Base-by-base conservation (phyloP, 2,113 vertebrate species). In the Equus przewalskii region DNA sequence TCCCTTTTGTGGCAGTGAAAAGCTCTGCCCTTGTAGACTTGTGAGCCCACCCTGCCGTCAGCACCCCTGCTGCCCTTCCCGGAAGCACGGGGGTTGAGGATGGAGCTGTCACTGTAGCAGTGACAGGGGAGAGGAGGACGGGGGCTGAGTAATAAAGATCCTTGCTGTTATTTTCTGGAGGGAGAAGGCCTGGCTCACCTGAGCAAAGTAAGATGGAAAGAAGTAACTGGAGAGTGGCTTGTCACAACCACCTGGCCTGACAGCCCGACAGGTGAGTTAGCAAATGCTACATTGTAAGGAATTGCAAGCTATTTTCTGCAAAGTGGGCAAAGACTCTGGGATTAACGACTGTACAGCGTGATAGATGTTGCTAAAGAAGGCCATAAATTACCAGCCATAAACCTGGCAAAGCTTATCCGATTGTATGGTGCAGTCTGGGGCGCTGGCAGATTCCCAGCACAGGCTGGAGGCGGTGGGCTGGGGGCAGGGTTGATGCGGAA, bases 281-380 rank as follows among this genome's bases (percentile, higher is more conserved):
- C 97, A 97, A 93, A 96, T 60, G 89, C 94, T 96, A 94, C 84
- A 89, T 60, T 89, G 94, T 96, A 97, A 97, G 94, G 93, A 98
- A 98, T 89, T 95, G 95, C 88, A 94, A 98, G 86, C 95, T 96
- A 96, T 98, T 98, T 98, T 98, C 97, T 98, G 96, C 97, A 97
- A 98, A 98, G 97, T 98, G 98, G 96, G 98, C 97, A 97, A 98
- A 98, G 96, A 96, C 96, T 95, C 94, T 58, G 96, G 95, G 94
- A 98, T 97, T 98, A 98, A 96, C 56, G 89, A 94, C 92, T 96
- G 91, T 96, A 89, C 95, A 85, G 70, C 13, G 41, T 98, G 98
- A 98, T 98, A 97, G 98, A 97, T 97, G 97, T 94, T 97, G 96
- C 96, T 98, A 94, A 98, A 97, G 97, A 89, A 98, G 84, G 89